Conservation (phyloP, 2,797 vertebrate genomes). For the Rhinoraja longicauda region DNA sequence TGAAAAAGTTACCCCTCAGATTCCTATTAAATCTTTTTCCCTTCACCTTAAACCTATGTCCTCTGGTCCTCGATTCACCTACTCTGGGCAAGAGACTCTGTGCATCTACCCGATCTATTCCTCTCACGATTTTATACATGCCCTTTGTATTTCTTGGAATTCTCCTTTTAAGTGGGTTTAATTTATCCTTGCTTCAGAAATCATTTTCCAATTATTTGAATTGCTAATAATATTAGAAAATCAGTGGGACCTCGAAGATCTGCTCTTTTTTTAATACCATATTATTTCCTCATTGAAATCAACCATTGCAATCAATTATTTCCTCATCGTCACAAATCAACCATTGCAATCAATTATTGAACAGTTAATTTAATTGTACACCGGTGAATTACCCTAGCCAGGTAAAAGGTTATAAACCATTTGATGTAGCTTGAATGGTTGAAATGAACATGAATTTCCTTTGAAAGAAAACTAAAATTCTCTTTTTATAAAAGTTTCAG, state of each 20-base stretch:
- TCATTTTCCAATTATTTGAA: neutral
- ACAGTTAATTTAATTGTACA: neutral
- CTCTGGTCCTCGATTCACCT: no score
- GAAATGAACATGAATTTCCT: neutral
- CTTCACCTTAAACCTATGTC: no score
- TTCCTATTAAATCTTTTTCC: no score
- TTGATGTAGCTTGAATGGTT: neutral
- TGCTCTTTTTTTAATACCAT: neutral
- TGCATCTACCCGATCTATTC: no score
- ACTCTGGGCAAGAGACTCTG: no score
- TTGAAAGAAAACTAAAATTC: neutral
- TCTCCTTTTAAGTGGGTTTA: neutral
- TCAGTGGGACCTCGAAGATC: neutral
- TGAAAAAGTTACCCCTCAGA: no score
- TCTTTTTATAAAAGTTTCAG: neutral
- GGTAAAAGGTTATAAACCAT: neutral
- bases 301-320: neutral
- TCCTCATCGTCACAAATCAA: neutral
- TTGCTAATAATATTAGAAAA: neutral
- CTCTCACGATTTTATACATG: neutral
- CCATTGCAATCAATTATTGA: neutral
- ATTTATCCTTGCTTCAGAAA: neutral
- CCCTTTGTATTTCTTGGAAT: neutral
- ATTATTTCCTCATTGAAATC: neutral
- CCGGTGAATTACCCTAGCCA: neutral